Base-by-base conservation (phyloP, 1,140 invertebrate species). In the Calycopis cecrops region DNA sequence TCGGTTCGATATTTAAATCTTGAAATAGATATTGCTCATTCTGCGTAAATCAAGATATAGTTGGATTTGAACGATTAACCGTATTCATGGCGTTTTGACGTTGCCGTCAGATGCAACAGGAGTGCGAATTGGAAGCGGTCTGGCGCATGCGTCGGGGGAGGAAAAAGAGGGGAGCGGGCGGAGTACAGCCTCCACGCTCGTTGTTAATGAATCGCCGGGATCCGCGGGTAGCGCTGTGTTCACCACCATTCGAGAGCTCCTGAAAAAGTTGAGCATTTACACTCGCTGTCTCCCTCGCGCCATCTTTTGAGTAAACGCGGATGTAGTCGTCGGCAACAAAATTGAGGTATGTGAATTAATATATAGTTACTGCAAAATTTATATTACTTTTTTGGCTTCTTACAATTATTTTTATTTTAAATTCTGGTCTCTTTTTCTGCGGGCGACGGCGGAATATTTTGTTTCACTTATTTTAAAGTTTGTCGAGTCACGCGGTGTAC, bases 41-140 rank as follows among this genome's bases (percentile, higher is more conserved):
- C 63, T 63, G 71, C 67, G 69, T 69, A 76, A 59, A 75, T 76
- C 60, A 56, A 67, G 73, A 79, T 77, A 75, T 70, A 73, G 71
- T 67, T 67, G 76, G 71, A 79, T 85, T 75, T 65, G 64, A 66
- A 65, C 73, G 76, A 82, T 79, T 81, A 82, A 77, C 69, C 74
- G 76, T 85, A 83, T 85, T 85, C 82, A 85, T 83, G 72, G 71
- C 73, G 62, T 79, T 81, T 60, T 76, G 77, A 78, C 69, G 69
- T 80, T 63, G 73, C 64, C 70, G 75, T 79, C 73, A 81, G 78
- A 85, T 79, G 82, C 82, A 85, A 85, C 82, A 85, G 82, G 82
- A 74, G 77, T 65, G 73, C 70, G 62, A 74, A n/a, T 72, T 71
- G 73, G 70, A 67, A 65, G 61, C 21, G 63, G 58, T 52, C 62